Base-by-base conservation (phyloP, 2,888 invertebrate species). In the Dinocampus coccinellae region DNA sequence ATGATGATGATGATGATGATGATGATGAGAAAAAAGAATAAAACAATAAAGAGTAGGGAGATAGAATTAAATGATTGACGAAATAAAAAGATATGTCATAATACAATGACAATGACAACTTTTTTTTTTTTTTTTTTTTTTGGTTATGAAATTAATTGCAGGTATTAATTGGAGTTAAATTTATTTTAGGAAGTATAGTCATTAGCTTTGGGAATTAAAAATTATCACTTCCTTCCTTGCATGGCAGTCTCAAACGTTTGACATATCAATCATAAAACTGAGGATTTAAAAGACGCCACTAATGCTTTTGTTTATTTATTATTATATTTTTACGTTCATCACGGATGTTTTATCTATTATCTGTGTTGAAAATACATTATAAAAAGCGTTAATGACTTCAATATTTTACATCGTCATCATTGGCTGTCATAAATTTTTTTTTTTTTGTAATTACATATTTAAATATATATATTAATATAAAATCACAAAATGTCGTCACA, bases 181-280 rank as follows among this genome's bases (percentile, higher is more conserved):
- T 52, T 47, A 64, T 47, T 42, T 64, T 47, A 64, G 52, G 63
- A 64, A 64, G 52, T 52, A 10, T 34, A 62, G 62, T 42, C 22
- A 24, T n/a, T 62, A 22, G 11, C n/a, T 22, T n/a, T 24, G 42
- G 36, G 22, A 22, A 34, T 52, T 52, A 29, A 64, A 52, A 29
- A 26, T 64, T 64, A 64, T 64, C 47, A 64, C 63, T 64, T 64
- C 63, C 63, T 64, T 64, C 63, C 63, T 42, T 11, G 16, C 55
- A 55, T 10, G n/a, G n/a, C 10, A n/a, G 58, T 33, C 47, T 47
- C 20, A 16, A 47, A 16, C 16, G 16, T 7, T 64, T 64, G 63
- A 64, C 33, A 58, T 24, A 34, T 20, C 10, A 55, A n/a, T 55
- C 55, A 58, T 58, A 57, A 58, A 58, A 24, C 47, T 16, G n/a